Conservation (phyloP, 1,140 invertebrate species). For the Drosophila guanche region DNA sequence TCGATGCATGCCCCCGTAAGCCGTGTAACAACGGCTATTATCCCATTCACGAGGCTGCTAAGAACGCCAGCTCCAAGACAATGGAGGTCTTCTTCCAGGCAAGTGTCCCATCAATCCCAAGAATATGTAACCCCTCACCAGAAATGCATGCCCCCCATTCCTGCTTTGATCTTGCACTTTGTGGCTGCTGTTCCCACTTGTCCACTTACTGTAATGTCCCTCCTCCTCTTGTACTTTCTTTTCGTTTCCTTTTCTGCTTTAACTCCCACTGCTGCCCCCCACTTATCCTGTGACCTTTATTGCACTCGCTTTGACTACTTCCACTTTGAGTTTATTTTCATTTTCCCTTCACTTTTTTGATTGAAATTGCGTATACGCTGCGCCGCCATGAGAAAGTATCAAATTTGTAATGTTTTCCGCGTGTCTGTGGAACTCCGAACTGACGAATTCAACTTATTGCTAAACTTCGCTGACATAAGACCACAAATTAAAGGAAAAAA, state of each 20-base stretch:
- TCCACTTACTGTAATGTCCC: too few species aligned
- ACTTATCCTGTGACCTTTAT: constrained; percentile 27
- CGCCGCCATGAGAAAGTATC: constrained; percentile 67
- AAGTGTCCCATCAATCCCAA: constrained; percentile 45
- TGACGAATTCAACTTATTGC: constrained; percentile 7
- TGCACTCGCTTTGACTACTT: constrained; percentile 23
- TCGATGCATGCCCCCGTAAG: constrained; percentile 88
- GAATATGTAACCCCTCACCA: neutral
- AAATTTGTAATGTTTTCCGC: constrained; percentile 43
- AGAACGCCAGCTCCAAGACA: constrained; percentile 92
- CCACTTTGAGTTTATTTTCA: constrained; percentile 27
- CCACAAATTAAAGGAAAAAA: too few species aligned
- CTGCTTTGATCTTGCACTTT: constrained; percentile 27
- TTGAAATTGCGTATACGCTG: constrained; percentile 41
- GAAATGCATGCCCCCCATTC: neutral
- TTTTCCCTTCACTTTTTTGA: constrained; percentile 8
- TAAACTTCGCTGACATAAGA: neutral
- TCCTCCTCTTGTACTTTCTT: neutral
- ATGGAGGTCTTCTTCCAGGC: constrained; percentile 89
- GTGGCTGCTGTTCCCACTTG: constrained; percentile 26
- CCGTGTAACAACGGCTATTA: constrained; percentile 94
- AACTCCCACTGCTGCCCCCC: neutral
- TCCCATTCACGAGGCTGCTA: constrained; percentile 94
- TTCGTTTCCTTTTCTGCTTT: constrained; percentile 3
- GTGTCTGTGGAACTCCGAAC: neutral